phyloP scores from a whole-genome alignment of 2,888 invertebrate species.

The Furcula furcula region DNA sequence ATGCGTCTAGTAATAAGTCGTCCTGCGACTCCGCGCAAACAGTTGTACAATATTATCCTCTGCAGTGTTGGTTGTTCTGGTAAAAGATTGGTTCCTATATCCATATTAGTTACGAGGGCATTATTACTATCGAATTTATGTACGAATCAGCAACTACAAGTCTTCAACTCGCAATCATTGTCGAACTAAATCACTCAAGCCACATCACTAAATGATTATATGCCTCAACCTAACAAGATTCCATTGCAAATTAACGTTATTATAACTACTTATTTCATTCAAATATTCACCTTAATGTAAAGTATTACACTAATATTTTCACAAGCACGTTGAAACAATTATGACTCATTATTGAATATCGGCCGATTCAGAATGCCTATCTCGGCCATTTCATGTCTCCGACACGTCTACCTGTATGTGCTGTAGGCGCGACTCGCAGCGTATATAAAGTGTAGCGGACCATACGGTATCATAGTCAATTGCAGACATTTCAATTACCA shows the following conservation, averaged over 20 bases:
- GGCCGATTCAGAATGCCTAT: neutral
- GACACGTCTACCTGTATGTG: constrained; percentile 16
- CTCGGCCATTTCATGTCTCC: neutral
- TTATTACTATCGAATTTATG: neutral
- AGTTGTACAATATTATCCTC: no score
- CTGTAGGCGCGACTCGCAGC: constrained; percentile 21
- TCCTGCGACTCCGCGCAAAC: no score
- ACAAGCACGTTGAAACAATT: neutral
- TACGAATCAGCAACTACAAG: neutral
- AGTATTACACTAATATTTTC: neutral
- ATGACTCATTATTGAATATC: neutral
- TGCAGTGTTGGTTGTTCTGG: no score
- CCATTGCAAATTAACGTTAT: no score
- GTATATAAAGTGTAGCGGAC: constrained; percentile 53
- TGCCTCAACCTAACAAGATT: no score
- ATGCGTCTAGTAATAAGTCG: no score
- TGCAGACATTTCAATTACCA: constrained; percentile 41
- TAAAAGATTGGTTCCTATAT: no score
- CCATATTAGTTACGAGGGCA: no score
- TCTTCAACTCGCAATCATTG: no score
- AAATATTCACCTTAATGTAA: neutral
- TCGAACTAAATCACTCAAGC: no score
- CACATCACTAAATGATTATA: no score
- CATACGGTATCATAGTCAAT: constrained; percentile 44
- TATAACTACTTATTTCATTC: no score